phyloP scores from a whole-genome alignment of 2,113 vertebrate genomes.

The Coturnix japonica region DNA sequence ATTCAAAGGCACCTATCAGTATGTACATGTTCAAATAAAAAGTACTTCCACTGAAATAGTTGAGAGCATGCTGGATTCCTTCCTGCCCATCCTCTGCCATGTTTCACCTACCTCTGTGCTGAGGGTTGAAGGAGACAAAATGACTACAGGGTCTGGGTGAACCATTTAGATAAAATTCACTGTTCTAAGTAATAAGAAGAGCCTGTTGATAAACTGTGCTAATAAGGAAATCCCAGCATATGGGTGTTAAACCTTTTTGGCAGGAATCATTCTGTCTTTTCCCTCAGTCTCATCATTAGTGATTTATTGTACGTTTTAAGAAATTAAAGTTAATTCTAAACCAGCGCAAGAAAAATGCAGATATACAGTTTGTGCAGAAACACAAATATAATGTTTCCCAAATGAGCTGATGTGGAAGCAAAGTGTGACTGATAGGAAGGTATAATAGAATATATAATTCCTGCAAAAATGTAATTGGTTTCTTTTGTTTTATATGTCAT shows the following conservation, averaged over 20 bases:
- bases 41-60: not conserved
- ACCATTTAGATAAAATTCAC: not conserved
- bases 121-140: not conserved
- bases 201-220: not conserved
- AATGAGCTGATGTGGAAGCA: not conserved
- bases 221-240: not conserved
- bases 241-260: not conserved
- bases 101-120: not conserved
- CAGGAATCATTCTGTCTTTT: not conserved
- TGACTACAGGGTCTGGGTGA: not conserved
- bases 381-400: not conserved
- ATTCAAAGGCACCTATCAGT: not conserved
- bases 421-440: not conserved
- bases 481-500: not conserved
- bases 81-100: not conserved
- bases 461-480: not conserved
- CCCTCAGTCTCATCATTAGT: not conserved
- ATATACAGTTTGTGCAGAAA: not conserved
- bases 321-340: not conserved
- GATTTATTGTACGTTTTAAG: not conserved
- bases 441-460: not conserved
- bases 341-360: not conserved
- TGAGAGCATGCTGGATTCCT: not conserved
- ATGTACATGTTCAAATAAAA: not conserved
- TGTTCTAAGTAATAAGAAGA: not conserved